Base-by-base conservation (phyloP, 2,797 vertebrate species). In the Sebastes taczanowskii region DNA sequence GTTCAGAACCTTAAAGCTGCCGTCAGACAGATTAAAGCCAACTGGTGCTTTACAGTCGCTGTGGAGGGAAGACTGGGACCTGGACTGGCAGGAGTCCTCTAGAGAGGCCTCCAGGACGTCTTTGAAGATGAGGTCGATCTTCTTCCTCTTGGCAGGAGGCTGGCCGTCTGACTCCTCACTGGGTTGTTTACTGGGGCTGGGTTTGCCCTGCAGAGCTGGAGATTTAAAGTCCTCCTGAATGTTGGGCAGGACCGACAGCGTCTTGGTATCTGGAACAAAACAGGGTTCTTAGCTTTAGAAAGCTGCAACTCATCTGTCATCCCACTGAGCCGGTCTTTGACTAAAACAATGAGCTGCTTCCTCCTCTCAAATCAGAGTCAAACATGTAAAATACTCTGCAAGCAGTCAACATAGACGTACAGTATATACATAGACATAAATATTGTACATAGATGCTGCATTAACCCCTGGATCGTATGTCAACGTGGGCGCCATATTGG, bases 81-180 rank as follows among this genome's bases (percentile, higher is more conserved):
- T 94, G 34, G 93, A 88, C 86, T 93, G 93, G 67, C 94, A 94
- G 1, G 95, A 86, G 0, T 97, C 94, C 80, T 97, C 98, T 65
- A 98, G 85, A 5, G 98, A 98, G 6, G 97, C 98, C 83, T 98
- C 97, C 34, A 98, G 86, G 25, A 98, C 97, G 1, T 98, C 96
- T 95, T 98, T 99, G 93, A 98, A 99, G 85, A 98, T 98, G 74
- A 98, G 96, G 89, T 99, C 97, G 3, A 98, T 98, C 91, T 97
- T 99, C 94, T 98, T 99, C 93, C 97, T 99, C 94, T 99, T 99
- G 71, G 97, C 89, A 49, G 97, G 97, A 72, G 96, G 93, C 76
- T 97, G 96, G 6, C 88, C 68, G 3, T 98, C 97, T 2, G 93
- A 92, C 66, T 98, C 97, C 0, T 98, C 97, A 62, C 89, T 93